Evolutionary conservation across 2,113 vertebrate species (phyloP).

Genomic region (Falco punctatus): DNA sequence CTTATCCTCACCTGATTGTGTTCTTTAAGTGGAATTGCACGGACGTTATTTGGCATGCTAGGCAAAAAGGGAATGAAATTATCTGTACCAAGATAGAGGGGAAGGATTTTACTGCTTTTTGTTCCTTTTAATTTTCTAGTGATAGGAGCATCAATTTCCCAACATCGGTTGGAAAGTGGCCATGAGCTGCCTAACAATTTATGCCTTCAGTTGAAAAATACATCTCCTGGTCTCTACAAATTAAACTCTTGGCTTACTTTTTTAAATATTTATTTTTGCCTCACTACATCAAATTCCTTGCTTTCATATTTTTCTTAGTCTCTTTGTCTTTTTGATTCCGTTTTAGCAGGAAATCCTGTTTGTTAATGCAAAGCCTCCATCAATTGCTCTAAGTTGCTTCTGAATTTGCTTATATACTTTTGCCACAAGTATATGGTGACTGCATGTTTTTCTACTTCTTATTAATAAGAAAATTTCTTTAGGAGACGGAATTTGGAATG

Average conservation of each 20-base stretch:
- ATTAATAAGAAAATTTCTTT: background rate
- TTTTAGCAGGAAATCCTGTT: constrained; percentile 57
- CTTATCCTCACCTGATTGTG: background rate
- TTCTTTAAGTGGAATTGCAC: background rate
- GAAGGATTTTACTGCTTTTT: background rate
- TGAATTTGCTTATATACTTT: background rate
- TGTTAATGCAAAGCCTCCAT: constrained; percentile 14
- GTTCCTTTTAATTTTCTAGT: background rate
- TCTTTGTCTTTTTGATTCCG: constrained; percentile 53
- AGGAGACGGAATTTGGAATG: background rate
- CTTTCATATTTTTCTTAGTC: constrained; percentile 21
- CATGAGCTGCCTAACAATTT: constrained; percentile 53
- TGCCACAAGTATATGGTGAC: background rate
- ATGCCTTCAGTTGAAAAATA: constrained; percentile 58
- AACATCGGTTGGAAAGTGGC: constrained; percentile 18
- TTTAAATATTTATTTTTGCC: constrained; percentile 74
- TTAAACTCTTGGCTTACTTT: constrained; percentile 3
- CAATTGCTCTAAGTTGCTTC: background rate
- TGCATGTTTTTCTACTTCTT: background rate
- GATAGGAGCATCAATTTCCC: background rate
- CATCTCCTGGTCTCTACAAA: constrained; percentile 21
- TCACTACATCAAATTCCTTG: constrained; percentile 64
- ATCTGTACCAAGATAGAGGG: background rate
- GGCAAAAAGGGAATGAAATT: background rate
- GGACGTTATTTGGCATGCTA: background rate